Conservation (phyloP, 2,113 vertebrate species). For the Brachyhypopomus gauderio region DNA sequence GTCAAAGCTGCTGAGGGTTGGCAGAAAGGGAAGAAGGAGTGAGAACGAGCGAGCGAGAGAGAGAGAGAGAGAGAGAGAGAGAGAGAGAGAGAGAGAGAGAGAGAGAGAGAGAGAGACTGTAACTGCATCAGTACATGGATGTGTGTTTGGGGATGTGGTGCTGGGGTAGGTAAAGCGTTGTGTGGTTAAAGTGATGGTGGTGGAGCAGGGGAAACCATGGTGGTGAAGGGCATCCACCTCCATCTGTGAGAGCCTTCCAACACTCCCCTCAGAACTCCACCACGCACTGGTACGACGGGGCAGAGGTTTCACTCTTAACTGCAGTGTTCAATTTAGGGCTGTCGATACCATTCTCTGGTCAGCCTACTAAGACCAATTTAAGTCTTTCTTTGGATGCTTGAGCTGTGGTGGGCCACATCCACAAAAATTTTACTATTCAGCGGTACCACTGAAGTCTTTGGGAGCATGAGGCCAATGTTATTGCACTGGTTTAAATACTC, state of each 20-base stretch:
- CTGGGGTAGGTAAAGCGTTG: slow-evolving; percentile 17
- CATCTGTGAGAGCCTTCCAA: background rate
- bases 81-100: background rate
- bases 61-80: background rate
- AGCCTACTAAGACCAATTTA: no score
- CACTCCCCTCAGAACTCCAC: no score
- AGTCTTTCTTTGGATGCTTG: no score
- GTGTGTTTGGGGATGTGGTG: slow-evolving; percentile 30
- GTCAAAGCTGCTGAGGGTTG: slow-evolving; percentile 15
- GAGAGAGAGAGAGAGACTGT: background rate
- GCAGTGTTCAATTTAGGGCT: background rate
- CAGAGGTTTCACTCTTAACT: background rate
- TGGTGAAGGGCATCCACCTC: background rate
- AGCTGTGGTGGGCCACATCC: no score
- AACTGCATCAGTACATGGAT: slow-evolving; percentile 24
- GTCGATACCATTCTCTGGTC: background rate
- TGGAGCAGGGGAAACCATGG: slow-evolving; percentile 27
- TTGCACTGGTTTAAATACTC: background rate
- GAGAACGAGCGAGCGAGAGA: background rate
- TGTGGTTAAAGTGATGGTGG: slow-evolving; percentile 15
- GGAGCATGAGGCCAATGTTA: background rate
- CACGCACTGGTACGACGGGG: background rate
- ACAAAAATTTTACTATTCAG: background rate
- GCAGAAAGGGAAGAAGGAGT: background rate
- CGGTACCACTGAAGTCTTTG: background rate